These are phyloP conservation scores for Eumaeus atala DNA, from an alignment of 1,140 invertebrate species.

Conservation along the genomic window DNA sequence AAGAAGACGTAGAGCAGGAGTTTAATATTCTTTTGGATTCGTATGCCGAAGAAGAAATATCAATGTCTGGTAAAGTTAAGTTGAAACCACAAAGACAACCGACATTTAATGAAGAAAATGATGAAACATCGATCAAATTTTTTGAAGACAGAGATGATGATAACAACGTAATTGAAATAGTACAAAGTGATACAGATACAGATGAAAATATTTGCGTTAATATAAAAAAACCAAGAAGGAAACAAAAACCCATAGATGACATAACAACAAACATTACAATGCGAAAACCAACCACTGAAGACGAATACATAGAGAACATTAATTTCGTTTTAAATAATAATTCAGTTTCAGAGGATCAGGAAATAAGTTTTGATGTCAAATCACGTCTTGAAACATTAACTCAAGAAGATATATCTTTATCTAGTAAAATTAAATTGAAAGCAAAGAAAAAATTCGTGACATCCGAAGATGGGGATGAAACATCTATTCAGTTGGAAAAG, in stretches of 20 bases:
- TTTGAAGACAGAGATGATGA: slow-evolving; percentile 78
- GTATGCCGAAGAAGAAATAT: slow-evolving; percentile 90
- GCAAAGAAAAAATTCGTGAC: slow-evolving; percentile 78
- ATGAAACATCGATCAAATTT: slow-evolving; percentile 82
- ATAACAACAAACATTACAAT: slow-evolving; percentile 33
- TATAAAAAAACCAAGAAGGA: slow-evolving; percentile 41
- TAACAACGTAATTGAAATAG: slow-evolving; percentile 80
- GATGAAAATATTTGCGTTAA: slow-evolving; percentile 66
- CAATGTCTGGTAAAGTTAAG: slow-evolving; percentile 87
- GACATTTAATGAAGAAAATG: slow-evolving; percentile 82
- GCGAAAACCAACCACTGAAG: slow-evolving; percentile 23
- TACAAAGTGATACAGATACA: slow-evolving; percentile 79
- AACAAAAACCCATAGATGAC: slow-evolving; percentile 29
- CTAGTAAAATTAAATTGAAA: slow-evolving; percentile 82
- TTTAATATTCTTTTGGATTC: slow-evolving; percentile 88
- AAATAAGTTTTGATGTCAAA: slow-evolving; percentile 75
- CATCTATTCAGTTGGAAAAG: slow-evolving; percentile 80
- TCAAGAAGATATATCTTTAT: slow-evolving; percentile 87
- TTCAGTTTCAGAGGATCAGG: slow-evolving; percentile 64
- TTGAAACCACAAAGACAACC: slow-evolving; percentile 80
- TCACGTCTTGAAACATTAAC: slow-evolving; percentile 71
- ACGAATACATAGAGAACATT: slow-evolving; percentile 66
- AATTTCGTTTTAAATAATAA: slow-evolving; percentile 74
- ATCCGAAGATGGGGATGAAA: slow-evolving; percentile 81
- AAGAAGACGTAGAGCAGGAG: slow-evolving; percentile 90